Conservation (phyloP, 2,113 vertebrate species). For the Myotis lucifugus region DNA sequence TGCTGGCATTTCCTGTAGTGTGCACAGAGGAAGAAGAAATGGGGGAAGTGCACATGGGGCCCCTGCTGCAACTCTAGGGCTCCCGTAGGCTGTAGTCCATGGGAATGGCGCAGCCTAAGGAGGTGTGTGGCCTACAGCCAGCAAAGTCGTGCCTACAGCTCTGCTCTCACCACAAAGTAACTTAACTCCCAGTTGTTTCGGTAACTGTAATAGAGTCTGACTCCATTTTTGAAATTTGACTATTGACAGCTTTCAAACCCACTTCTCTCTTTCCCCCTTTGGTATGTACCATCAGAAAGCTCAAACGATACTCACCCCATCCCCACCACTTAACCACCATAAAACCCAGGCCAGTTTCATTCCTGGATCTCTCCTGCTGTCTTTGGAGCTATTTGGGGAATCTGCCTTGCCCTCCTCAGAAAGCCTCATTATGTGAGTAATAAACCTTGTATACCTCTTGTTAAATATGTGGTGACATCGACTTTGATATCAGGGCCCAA, state of each 20-base stretch:
- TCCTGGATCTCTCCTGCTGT: not conserved
- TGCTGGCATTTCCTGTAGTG: not conserved
- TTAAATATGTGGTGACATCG: not conserved
- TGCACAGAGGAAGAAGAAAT: not conserved
- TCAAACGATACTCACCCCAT: not conserved
- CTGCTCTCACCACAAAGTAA: not conserved
- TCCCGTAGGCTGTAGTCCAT: not conserved
- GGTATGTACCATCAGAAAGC: not conserved
- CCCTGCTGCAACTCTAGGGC: rapidly evolving
- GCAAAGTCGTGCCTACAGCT: not conserved
- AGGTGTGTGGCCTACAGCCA: not conserved
- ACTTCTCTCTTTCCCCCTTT: not conserved
- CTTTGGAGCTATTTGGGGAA: not conserved
- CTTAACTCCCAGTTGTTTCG: not conserved
- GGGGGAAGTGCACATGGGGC: not conserved
- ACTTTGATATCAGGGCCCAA: not conserved
- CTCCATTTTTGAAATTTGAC: not conserved
- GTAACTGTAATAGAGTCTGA: not conserved
- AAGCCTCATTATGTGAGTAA: not conserved
- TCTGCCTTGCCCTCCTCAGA: not conserved
- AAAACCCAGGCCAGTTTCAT: not conserved
- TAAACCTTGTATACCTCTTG: not conserved
- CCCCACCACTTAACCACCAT: not conserved
- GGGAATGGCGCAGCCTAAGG: not conserved
- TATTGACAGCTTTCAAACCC: not conserved